Base-by-base conservation (phyloP, 2,888 invertebrate genomes). In the Ellobium chinense region DNA sequence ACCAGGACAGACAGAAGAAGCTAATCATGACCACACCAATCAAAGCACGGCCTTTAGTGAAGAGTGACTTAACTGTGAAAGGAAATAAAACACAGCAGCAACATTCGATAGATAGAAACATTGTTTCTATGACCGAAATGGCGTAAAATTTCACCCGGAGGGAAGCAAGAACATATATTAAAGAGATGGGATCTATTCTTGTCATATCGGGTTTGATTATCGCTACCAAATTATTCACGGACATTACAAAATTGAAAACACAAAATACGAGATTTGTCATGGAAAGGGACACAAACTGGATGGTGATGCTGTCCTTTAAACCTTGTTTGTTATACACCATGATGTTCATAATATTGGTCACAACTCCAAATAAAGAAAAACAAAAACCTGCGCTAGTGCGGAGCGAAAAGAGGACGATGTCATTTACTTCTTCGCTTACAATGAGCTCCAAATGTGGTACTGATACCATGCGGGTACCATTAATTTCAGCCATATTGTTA, bases 331-430 rank as follows among this genome's bases (percentile, higher is more conserved):
- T 2, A 29, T 54, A 69, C 0, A 69, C 69, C n/a, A 27, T 21
- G n/a, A 69, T 69, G 69, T 69, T 69, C 46, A 69, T 69, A 0
- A 7, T 7, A 29, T 69, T 69, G 3, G 54, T 9, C 29, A 69
- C n/a, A 18, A 69, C 29, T 2, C 69, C 69, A 29, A 69, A 54
- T 3, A 69, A 46, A 21, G 69, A 46, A 29, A 69, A 21, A 1
- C 4, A 69, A 24, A 31, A 69, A 21, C 69, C 31, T 24, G 54
- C 29, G 0, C n/a, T n/a, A n/a, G n/a, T n/a, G n/a, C n/a, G n/a
- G n/a, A n/a, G n/a, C n/a, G n/a, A n/a, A n/a, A n/a, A n/a, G n/a
- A n/a, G n/a, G n/a, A n/a, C n/a, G n/a, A n/a, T n/a, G n/a, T n/a
- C n/a, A n/a, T n/a, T n/a, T n/a, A n/a, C n/a, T n/a, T n/a, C n/a